A percentile compares a stretch with the other conserved stretches of the same genome.
phyloP scores from a whole-genome alignment of 1,140 invertebrate genomes.

The Sminthurides bifidus region DNA sequence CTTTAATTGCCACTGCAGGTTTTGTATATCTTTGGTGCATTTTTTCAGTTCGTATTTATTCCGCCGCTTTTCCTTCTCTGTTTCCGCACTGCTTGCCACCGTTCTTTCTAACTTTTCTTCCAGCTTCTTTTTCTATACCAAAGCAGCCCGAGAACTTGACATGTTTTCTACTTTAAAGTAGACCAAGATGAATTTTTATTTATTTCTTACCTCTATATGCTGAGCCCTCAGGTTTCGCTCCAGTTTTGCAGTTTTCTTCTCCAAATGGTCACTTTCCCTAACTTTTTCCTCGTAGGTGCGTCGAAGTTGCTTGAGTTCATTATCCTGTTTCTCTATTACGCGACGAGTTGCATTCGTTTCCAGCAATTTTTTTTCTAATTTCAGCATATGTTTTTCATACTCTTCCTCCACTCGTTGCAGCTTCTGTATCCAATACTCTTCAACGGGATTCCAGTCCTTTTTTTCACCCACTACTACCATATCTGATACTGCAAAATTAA shows the following conservation, averaged over 20 bases:
- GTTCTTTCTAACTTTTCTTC: constrained; percentile 1
- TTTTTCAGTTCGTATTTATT: constrained; percentile 7
- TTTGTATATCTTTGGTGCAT: constrained; percentile 13
- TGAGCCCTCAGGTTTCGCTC: constrained; percentile 1
- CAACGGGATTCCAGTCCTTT: constrained; percentile 18
- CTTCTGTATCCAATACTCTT: constrained; percentile 31
- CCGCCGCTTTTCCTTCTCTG: not conserved
- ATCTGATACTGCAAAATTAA: not conserved
- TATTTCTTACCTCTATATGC: constrained; percentile 13
- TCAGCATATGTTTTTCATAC: constrained; percentile 22
- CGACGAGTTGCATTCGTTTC: constrained; percentile 6
- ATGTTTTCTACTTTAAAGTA: not conserved
- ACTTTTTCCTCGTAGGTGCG: too few species aligned
- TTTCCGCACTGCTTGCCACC: not conserved
- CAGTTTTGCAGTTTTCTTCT: constrained; percentile 4
- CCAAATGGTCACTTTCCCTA: not conserved
- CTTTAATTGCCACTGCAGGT: constrained; percentile 9
- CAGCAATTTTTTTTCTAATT: constrained; percentile 16
- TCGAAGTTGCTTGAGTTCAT: constrained; percentile 4
- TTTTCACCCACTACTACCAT: constrained; percentile 22
- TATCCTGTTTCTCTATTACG: constrained; percentile 6
- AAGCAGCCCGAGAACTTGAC: not conserved
- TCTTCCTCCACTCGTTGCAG: constrained; percentile 16
- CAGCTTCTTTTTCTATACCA: not conserved
- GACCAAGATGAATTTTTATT: not conserved